Conservation (phyloP, 2,797 vertebrate genomes). For the Rhadinocentrus ornatus region DNA sequence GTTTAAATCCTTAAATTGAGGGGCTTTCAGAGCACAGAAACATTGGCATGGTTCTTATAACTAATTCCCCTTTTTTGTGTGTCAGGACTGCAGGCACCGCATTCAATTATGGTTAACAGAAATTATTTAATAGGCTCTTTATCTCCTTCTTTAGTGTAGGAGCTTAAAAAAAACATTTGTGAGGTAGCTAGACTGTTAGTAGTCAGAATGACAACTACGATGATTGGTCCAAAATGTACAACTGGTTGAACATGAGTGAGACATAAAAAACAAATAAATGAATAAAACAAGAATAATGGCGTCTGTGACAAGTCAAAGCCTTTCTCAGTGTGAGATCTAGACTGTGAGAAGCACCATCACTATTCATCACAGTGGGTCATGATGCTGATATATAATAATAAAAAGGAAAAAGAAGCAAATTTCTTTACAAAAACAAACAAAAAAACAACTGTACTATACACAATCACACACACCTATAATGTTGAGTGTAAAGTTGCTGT, state of each 20-base stretch:
- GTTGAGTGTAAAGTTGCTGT: slow-evolving; percentile 89
- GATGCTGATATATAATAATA: not conserved
- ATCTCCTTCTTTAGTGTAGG: not conserved
- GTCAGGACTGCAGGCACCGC: not conserved
- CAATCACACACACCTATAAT: slow-evolving; percentile 82
- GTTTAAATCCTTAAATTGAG: not conserved
- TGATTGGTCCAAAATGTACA: not conserved
- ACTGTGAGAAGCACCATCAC: not conserved
- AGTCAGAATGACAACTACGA: too few relatives aligned
- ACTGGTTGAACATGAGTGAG: not conserved
- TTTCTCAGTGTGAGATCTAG: not conserved
- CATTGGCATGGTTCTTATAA: not conserved
- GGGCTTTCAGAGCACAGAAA: not conserved
- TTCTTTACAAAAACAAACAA: not conserved
- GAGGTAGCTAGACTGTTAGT: too few relatives aligned
- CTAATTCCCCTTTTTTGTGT: not conserved
- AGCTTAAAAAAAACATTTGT: not conserved
- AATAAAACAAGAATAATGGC: too few relatives aligned
- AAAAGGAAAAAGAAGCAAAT: not conserved
- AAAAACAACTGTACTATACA: too few relatives aligned
- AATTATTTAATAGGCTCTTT: not conserved
- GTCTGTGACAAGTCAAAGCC: too few relatives aligned
- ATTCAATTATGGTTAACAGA: not conserved
- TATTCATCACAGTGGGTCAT: not conserved
- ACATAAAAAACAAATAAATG: too few relatives aligned